Evolutionary conservation across 2,797 vertebrate species (phyloP).

Genomic region (Threskiornis aethiopicus): DNA sequence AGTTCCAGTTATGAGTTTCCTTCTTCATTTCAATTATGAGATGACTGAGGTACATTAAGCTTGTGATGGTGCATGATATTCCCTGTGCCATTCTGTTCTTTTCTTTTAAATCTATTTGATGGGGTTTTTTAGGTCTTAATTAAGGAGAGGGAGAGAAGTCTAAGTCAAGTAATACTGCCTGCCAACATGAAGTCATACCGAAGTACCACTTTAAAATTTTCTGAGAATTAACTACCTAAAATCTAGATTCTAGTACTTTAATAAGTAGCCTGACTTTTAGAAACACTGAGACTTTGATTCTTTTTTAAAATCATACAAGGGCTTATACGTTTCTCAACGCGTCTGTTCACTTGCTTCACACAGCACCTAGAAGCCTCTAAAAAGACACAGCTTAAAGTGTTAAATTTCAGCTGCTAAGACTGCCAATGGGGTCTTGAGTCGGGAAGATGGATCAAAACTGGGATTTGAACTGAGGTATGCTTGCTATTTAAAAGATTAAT

Average conservation of each 20-base stretch:
- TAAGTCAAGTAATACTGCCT: not conserved
- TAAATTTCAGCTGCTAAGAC: not conserved
- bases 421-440: not conserved
- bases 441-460: not conserved
- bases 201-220: not conserved
- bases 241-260: not conserved
- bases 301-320: not conserved
- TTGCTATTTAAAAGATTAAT: not conserved
- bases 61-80: not conserved
- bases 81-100: not conserved
- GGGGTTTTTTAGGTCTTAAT: not conserved
- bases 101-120: not conserved
- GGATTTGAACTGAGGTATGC: not conserved
- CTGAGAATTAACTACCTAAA: not conserved
- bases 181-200: not conserved
- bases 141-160: not conserved
- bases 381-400: not conserved
- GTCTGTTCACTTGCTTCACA: not conserved
- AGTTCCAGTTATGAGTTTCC: not conserved
- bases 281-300: not conserved
- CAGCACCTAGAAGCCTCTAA: not conserved
- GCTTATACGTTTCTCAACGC: not conserved
- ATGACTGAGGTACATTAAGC: not conserved
- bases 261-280: not conserved
- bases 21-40: slow-evolving; percentile 18